Evolutionary conservation across 2,797 vertebrate species (phyloP).

Genomic region (Silurus aristotelis): DNA sequence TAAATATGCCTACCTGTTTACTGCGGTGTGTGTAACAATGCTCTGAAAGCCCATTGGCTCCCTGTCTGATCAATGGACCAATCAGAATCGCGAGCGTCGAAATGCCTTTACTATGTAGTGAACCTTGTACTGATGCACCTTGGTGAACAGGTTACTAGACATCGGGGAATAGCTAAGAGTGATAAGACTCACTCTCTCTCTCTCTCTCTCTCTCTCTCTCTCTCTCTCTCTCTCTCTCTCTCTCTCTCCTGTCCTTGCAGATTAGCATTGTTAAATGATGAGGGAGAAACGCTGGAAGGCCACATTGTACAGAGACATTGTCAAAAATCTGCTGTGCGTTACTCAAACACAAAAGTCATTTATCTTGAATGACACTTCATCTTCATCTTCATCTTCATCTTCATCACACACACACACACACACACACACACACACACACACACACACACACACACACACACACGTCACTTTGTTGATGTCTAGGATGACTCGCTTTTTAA

Average conservation of each 20-base stretch:
- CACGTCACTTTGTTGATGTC: no score
- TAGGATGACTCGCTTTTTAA: not conserved
- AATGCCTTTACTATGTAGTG: constrained; percentile 16
- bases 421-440: no score
- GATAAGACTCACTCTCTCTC: not conserved
- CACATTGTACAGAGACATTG: constrained; percentile 48
- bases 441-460: no score
- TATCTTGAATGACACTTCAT: no score
- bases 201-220: constrained; percentile 26
- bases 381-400: no score
- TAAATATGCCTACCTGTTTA: constrained; percentile 41
- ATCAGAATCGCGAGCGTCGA: constrained; percentile 65
- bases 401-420: no score
- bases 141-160: not conserved
- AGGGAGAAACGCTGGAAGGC: constrained; percentile 54
- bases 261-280: constrained; percentile 28
- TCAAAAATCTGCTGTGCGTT: constrained; percentile 49
- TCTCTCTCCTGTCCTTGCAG: not conserved
- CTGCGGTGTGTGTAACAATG: constrained; percentile 47
- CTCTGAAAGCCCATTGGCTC: constrained; percentile 64
- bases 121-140: no score
- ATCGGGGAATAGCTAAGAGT: no score
- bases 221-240: constrained; percentile 1
- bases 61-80: constrained; percentile 56
- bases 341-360: constrained; percentile 39